These are phyloP conservation scores for Villa cingulata DNA, from an alignment of 2,888 invertebrate species.

Conservation along the genomic window DNA sequence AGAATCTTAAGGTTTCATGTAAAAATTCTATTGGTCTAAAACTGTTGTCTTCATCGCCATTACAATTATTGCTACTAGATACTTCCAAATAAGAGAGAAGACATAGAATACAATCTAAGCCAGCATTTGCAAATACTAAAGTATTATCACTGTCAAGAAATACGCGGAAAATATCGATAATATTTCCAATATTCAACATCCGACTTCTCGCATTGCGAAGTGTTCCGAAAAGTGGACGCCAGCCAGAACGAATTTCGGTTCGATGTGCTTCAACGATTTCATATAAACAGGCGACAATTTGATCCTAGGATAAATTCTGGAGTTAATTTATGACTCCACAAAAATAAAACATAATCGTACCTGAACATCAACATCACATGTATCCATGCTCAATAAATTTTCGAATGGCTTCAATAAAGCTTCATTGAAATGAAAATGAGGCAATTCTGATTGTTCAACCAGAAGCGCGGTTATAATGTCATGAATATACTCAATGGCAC, in stretches of 20 bases:
- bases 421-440: slow-evolving; percentile 93
- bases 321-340: background rate
- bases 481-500: slow-evolving; percentile 83
- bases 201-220: slow-evolving; percentile 69
- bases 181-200: slow-evolving; percentile 45
- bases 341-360: slow-evolving; percentile 36
- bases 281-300: slow-evolving; percentile 87
- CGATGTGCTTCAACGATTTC: slow-evolving; percentile 92
- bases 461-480: slow-evolving; percentile 79
- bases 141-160: slow-evolving; percentile 89
- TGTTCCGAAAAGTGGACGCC: slow-evolving; percentile 91
- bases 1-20: slow-evolving; percentile 67
- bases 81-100: slow-evolving; percentile 50
- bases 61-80: slow-evolving; percentile 45
- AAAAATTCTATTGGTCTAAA: slow-evolving; percentile 37
- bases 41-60: slow-evolving; percentile 36
- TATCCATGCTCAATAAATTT: slow-evolving; percentile 80
- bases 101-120: slow-evolving; percentile 85
- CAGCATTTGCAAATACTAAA: slow-evolving; percentile 85
- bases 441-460: slow-evolving; percentile 74
- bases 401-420: slow-evolving; percentile 90
- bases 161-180: slow-evolving; percentile 84
- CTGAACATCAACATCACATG: slow-evolving; percentile 88
- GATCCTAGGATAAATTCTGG: slow-evolving; percentile 42
- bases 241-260: slow-evolving; percentile 87